Percentiles rank a stretch among this genome's conserved stretches.
These are phyloP conservation scores for Habropoda laboriosa DNA, from an alignment of 1,140 invertebrate species.

Conservation along the genomic window DNA sequence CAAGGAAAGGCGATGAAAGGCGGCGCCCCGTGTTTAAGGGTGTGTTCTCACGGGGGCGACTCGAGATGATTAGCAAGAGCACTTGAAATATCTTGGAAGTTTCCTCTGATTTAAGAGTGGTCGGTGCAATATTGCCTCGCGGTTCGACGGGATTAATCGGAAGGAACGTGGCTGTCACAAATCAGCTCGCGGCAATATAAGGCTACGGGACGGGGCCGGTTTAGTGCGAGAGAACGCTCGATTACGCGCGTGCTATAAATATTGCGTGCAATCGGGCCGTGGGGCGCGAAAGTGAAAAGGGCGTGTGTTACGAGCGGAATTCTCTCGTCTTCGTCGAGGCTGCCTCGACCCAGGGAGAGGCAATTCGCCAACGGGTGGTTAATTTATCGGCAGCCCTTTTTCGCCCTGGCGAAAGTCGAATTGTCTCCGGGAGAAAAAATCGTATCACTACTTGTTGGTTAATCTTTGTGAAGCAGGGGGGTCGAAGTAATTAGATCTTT, in stretches of 20 bases:
- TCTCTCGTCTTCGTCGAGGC: slow-evolving; percentile 40
- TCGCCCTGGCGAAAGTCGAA: slow-evolving; percentile 47
- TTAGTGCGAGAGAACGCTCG: slow-evolving; percentile 62
- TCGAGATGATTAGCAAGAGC: slow-evolving; percentile 56
- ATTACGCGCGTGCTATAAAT: slow-evolving; percentile 68
- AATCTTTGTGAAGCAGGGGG: too few relatives aligned
- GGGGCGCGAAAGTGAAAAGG: slow-evolving; percentile 62
- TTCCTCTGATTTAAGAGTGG: slow-evolving; percentile 65
- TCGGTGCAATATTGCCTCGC: slow-evolving; percentile 47
- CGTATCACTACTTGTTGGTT: not conserved
- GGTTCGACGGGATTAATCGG: slow-evolving; percentile 43
- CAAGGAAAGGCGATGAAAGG: not conserved
- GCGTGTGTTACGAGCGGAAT: slow-evolving; percentile 48
- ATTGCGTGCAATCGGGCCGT: slow-evolving; percentile 66
- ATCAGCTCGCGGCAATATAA: slow-evolving; percentile 64
- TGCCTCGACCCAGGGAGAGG: slow-evolving; percentile 36
- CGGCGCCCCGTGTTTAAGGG: not conserved
- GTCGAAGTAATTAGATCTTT: too few relatives aligned
- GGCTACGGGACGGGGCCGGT: slow-evolving; percentile 44
- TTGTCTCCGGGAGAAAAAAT: slow-evolving; percentile 14
- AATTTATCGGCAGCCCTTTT: slow-evolving; percentile 63
- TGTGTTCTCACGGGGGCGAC: not conserved
- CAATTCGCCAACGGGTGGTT: slow-evolving; percentile 61
- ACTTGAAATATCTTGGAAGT: slow-evolving; percentile 59
- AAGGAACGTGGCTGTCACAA: slow-evolving; percentile 64